A percentile compares a stretch with the other conserved stretches of the same genome.
Evolutionary conservation across 2,113 vertebrate genomes (phyloP).

Genomic region (Saguinus midas): DNA sequence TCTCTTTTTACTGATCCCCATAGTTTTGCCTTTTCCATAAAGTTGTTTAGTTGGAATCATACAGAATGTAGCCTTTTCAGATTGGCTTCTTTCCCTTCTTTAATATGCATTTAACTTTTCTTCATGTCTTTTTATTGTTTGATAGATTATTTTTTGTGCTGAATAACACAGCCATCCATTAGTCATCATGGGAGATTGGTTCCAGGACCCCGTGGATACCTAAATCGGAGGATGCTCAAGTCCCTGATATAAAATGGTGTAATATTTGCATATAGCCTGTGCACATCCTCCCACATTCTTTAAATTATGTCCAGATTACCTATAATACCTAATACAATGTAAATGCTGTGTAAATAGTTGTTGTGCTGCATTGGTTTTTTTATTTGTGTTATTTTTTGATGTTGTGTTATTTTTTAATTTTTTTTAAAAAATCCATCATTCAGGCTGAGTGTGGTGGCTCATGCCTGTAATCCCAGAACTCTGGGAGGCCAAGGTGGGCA

Average conservation of each 20-base stretch:
- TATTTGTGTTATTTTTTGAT: background rate
- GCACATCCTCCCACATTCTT: background rate
- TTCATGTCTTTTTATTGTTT: background rate
- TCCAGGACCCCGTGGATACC: background rate
- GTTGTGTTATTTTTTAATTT: background rate
- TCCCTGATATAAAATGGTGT: background rate
- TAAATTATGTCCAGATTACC: background rate
- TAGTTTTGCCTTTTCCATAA: background rate
- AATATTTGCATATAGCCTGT: background rate
- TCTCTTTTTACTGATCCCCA: background rate
- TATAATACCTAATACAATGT: background rate
- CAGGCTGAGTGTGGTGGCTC: no score
- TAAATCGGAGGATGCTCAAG: background rate
- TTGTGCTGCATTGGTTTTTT: background rate
- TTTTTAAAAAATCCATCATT: background rate
- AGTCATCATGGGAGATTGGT: background rate
- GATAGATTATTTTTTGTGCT: background rate
- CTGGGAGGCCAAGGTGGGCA: no score
- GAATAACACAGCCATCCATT: background rate
- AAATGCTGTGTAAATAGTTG: background rate
- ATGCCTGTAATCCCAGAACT: no score
- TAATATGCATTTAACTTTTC: background rate
- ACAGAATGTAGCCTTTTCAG: background rate
- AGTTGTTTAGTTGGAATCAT: background rate
- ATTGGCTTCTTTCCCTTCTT: background rate